Evolutionary conservation across 1,140 invertebrate species (phyloP), one percentile per base, ranked within the genome.

Genomic region (Eulimnadia texana): DNA sequence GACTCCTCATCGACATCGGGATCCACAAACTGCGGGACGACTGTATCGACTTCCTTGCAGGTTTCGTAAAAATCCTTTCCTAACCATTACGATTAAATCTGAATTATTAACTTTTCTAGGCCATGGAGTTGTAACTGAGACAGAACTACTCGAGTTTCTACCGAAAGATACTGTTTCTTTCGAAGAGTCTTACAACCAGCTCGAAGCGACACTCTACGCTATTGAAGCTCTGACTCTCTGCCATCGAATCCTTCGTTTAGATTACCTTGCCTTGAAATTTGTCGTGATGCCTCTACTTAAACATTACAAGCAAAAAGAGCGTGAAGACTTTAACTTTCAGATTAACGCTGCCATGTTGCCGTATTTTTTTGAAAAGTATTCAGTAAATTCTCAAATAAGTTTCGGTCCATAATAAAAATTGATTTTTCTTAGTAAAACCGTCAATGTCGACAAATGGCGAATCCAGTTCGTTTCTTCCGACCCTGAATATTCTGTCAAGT

Each of bases 11-110:
- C 28, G 65, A 66, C 27, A 65, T 66, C 53, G 65, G 65, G 2
- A 63, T 63, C 53, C 63, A 66, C 54, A 66, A 66, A 28, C 49
- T 66, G 11, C 64, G 65, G 59, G 55, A 60, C 28, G 65, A 66
- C 27, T 66, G 62, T 27, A 60, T 64, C 24, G 60, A 61, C 25
- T 65, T 65, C 13, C 64, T 66, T 24, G 61, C 61, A 22, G 62
- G 65, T 64, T n/a, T n/a, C n/a, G n/a, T n/a, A n/a, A n/a, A n/a
- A n/a, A n/a, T n/a, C n/a, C n/a, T n/a, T n/a, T n/a, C n/a, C n/a
- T n/a, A n/a, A n/a, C n/a, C n/a, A n/a, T n/a, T n/a, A n/a, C n/a
- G n/a, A n/a, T n/a, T n/a, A 1, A n/a, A 20, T 10, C 23, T 22
- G 42, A 2, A n/a, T n/a, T n/a, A 53, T 29, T 10, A 28, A 20